A percentile compares a stretch with the other conserved stretches of the same genome.
phyloP scores from a whole-genome alignment of 2,113 vertebrate genomes.

The Neolamprologus toae region DNA sequence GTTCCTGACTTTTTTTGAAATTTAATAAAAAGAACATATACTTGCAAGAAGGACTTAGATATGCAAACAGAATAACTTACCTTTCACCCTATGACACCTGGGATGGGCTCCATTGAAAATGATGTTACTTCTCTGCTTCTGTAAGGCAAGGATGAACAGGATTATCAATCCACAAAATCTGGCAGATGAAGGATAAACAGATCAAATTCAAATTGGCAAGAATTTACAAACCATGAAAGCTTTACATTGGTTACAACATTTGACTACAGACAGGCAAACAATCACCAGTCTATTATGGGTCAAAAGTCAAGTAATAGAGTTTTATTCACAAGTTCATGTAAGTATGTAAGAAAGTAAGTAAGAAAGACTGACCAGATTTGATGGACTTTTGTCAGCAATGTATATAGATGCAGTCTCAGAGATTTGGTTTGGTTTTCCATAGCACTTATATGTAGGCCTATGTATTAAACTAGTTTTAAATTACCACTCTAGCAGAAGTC shows the following conservation, averaged over 20 bases:
- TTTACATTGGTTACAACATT: not conserved
- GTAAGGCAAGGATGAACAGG: not conserved
- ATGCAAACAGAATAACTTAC: not conserved
- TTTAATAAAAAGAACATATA: not conserved
- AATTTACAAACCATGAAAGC: not conserved
- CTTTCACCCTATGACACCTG: not conserved
- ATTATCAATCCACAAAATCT: not conserved
- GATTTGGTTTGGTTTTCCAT: not conserved
- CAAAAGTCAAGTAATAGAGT: not conserved
- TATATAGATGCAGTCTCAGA: not conserved
- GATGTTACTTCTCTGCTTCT: not conserved
- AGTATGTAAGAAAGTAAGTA: not conserved
- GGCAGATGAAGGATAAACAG: not conserved
- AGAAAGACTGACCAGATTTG: not conserved
- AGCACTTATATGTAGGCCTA: not conserved
- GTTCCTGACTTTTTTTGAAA: accelerated
- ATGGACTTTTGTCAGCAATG: not conserved
- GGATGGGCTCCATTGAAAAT: not conserved
- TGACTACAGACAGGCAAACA: not conserved
- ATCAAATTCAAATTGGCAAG: not conserved
- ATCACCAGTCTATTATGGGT: not conserved
- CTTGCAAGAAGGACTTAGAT: not conserved
- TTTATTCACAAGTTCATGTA: not conserved
- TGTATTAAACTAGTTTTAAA: not conserved
- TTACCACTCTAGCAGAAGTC: not conserved